phyloP scores from a whole-genome alignment of 2,888 invertebrate species.

The Hesperia comma region DNA sequence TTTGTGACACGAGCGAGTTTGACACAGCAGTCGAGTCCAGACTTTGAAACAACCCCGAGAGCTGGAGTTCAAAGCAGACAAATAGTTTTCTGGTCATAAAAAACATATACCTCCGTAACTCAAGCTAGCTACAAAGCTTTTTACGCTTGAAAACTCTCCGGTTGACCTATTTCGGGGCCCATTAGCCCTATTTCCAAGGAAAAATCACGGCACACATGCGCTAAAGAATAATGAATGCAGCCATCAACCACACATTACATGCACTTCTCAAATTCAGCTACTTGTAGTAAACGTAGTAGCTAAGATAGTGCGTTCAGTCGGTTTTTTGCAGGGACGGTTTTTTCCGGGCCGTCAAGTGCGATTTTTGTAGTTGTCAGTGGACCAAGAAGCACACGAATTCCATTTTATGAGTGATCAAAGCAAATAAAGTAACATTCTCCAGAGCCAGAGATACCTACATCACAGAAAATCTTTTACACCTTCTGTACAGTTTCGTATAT shows the following conservation, averaged over 20 bases:
- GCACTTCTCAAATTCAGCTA: slow-evolving; percentile 3
- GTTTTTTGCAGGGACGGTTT: no score
- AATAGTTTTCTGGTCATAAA: slow-evolving; percentile 8
- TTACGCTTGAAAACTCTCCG: slow-evolving; percentile 30
- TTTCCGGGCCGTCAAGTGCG: no score
- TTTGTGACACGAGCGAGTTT: no score
- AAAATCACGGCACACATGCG: slow-evolving; percentile 29
- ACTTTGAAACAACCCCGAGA: no score
- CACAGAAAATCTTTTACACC: no score
- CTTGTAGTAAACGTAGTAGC: not conserved
- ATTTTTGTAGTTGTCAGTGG: no score
- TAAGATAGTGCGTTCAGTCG: not conserved
- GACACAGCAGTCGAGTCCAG: no score
- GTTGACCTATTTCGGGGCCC: slow-evolving; percentile 34
- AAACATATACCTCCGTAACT: slow-evolving; percentile 21
- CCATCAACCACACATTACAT: slow-evolving; percentile 26
- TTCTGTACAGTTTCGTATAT: no score
- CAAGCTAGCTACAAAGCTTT: slow-evolving; percentile 27
- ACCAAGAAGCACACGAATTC: no score
- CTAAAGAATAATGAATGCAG: slow-evolving; percentile 31
- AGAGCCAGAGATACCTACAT: no score
- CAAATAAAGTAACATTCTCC: no score
- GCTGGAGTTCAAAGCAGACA: not conserved
- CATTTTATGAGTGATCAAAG: no score
- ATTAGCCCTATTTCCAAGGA: slow-evolving; percentile 31